A percentile compares a stretch with the other conserved stretches of the same genome.
Evolutionary conservation across 2,113 vertebrate genomes (phyloP).

Genomic region (Bothrops jararaca): DNA sequence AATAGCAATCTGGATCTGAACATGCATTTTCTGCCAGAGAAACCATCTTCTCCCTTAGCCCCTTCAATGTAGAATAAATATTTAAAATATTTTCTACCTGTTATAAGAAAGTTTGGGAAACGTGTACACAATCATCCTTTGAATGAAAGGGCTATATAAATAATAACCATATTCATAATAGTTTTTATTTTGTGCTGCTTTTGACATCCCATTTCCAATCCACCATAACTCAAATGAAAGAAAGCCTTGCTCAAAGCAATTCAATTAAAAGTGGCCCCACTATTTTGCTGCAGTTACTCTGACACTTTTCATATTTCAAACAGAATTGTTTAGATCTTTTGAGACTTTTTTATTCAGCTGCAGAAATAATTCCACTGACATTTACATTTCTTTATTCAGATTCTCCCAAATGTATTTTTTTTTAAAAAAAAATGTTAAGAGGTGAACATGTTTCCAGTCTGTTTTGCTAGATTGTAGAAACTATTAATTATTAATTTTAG

Average conservation of each 20-base stretch:
- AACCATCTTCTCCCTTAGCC: not conserved
- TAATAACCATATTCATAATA: not conserved
- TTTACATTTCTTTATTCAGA: constrained; percentile 15
- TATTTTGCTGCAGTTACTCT: constrained; percentile 51
- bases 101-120: not conserved
- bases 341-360: constrained; percentile 47
- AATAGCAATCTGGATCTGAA: not conserved
- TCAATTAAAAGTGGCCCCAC: constrained; percentile 54
- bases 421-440: not conserved
- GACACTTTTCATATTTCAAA: constrained; percentile 47
- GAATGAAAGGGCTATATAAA: not conserved
- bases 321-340: constrained; percentile 31
- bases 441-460: constrained; percentile 8
- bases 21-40: not conserved
- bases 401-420: not conserved
- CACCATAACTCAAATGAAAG: not conserved
- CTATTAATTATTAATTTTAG: constrained; percentile 1
- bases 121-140: not conserved
- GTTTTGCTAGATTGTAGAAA: not conserved
- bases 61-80: not conserved
- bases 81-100: not conserved
- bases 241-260: constrained; percentile 52
- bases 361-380: constrained; percentile 22
- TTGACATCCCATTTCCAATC: not conserved
- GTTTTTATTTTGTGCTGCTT: not conserved